Evolutionary conservation across 37 sponge, comb jelly and placozoan species (phyloP).

Genomic region (Dysidea cf. avara): DNA sequence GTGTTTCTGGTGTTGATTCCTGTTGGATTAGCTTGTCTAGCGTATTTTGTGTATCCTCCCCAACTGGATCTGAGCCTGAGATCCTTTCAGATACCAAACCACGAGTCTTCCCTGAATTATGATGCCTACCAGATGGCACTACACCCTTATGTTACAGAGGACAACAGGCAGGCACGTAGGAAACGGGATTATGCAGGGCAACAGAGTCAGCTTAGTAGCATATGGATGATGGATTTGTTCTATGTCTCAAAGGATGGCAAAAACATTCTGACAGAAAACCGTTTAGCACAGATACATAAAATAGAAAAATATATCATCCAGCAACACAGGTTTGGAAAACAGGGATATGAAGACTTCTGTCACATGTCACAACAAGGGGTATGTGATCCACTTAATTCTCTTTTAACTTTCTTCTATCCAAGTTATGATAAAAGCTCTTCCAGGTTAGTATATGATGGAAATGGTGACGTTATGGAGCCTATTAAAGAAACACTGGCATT

Average conservation of each 20-base stretch:
- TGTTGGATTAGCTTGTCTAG: no score
- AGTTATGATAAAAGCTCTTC: not conserved
- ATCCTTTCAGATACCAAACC: constrained; percentile 60
- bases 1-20: no score
- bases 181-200: not conserved
- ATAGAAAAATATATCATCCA: constrained; percentile 51
- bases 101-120: constrained; percentile 39
- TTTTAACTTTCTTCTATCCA: constrained; percentile 68
- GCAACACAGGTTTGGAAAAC: no score
- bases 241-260: constrained; percentile 15
- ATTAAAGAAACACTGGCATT: no score
- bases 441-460: constrained; percentile 4
- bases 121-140: constrained; percentile 46
- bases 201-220: not conserved
- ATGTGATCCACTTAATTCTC: constrained; percentile 63
- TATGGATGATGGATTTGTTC: constrained; percentile 55
- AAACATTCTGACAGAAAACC: constrained; percentile 46
- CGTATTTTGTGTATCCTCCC: constrained; percentile 26
- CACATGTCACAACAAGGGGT: not conserved
- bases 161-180: not conserved
- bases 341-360: constrained; percentile 45
- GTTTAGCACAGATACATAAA: constrained; percentile 37
- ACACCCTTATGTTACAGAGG: not conserved
- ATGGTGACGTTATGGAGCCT: not conserved
- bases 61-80: constrained; percentile 28